These are phyloP conservation scores for Gnatocerus cornutus DNA, from an alignment of 2,888 invertebrate species.

Conservation along the genomic window DNA sequence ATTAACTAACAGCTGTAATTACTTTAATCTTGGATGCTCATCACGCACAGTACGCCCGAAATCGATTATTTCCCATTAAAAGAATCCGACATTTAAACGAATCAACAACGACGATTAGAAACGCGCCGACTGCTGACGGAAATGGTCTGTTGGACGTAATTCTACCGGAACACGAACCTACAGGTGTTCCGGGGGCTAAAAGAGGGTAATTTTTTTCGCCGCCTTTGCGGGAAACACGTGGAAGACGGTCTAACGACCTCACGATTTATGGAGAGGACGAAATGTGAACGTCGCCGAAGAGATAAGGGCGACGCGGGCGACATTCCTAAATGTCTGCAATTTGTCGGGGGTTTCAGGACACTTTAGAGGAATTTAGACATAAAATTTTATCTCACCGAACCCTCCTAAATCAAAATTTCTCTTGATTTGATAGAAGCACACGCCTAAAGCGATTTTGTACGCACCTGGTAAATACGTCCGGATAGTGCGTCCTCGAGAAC, in stretches of 20 bases:
- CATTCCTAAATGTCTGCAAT: conserved; percentile 36
- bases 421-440: too few species aligned
- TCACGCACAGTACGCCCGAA: conserved; percentile 35
- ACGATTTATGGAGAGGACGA: conserved; percentile 15
- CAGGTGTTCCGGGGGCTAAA: conserved; percentile 32
- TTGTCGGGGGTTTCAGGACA: conserved; percentile 26
- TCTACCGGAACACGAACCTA: conserved; percentile 40
- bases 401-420: too few species aligned
- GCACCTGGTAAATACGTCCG: conserved; percentile 97
- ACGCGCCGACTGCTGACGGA: conserved; percentile 27
- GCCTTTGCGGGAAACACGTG: conserved; percentile 2
- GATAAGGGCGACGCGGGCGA: conserved; percentile 28
- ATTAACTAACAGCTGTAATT: conserved; percentile 47
- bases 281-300: conserved; percentile 25
- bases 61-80: conserved; percentile 42
- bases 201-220: conserved; percentile 13
- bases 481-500: conserved; percentile 97
- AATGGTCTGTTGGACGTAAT: conserved; percentile 26
- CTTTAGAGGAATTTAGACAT: conserved; percentile 3
- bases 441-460: conserved; percentile 53
- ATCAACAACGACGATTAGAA: conserved; percentile 12
- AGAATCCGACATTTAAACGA: conserved; percentile 27
- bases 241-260: conserved; percentile 9
- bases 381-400: conserved; percentile 7
- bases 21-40: conserved; percentile 36